Evolutionary conservation across 64 coral and sea anemone genomes (phyloP).

Genomic region (Pocillopora verrucosa): DNA sequence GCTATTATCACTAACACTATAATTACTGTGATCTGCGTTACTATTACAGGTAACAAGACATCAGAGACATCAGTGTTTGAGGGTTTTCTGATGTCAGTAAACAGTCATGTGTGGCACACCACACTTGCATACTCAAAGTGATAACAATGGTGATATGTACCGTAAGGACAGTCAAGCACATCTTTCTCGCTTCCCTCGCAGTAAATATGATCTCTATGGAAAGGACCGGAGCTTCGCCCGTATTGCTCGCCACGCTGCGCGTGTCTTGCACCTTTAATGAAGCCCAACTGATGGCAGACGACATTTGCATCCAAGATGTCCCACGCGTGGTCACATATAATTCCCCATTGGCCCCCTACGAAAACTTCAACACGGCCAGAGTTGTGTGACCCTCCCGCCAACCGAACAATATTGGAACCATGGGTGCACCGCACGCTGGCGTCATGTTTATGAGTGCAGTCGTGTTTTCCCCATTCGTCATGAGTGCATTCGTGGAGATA

Average conservation of each 20-base stretch:
- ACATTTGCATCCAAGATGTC: conserved; percentile 54
- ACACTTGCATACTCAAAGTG: background rate
- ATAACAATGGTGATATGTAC: background rate
- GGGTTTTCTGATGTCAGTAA: background rate
- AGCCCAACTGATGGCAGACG: conserved; percentile 51
- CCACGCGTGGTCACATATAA: conserved; percentile 50
- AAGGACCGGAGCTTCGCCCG: conserved; percentile 30
- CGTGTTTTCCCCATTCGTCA: background rate
- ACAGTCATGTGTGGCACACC: background rate
- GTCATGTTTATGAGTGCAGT: conserved; percentile 9
- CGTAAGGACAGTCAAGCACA: background rate
- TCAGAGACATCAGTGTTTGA: too few relatives aligned
- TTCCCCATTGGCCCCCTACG: conserved; percentile 33
- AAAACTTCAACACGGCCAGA: conserved; percentile 59
- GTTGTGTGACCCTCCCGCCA: conserved; percentile 9
- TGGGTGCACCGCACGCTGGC: background rate
- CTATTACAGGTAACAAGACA: too few relatives aligned
- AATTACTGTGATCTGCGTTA: too few relatives aligned
- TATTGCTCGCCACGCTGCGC: background rate
- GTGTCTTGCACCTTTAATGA: background rate
- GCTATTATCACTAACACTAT: too few relatives aligned
- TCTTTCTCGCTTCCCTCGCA: conserved; percentile 4
- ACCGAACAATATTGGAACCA: background rate
- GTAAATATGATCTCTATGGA: conserved; percentile 19
- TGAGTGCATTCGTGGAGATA: background rate